phyloP scores from a whole-genome alignment of 2,797 vertebrate genomes.

The Sebastes glaucus region DNA sequence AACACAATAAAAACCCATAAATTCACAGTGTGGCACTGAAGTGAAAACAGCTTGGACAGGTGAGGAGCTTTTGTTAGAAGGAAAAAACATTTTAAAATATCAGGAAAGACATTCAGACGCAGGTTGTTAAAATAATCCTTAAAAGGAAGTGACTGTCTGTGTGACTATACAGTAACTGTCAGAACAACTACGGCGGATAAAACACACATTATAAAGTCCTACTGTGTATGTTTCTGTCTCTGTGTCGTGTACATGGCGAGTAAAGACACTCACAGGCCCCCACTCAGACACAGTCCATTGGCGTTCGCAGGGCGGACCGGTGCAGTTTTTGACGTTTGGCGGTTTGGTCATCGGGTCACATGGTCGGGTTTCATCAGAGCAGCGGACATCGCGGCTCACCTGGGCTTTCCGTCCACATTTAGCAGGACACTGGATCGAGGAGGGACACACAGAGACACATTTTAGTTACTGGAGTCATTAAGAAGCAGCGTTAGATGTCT shows the following conservation, averaged over 20 bases:
- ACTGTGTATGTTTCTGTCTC: neutral
- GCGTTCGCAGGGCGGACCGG: constrained; percentile 93
- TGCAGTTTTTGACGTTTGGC: constrained; percentile 89
- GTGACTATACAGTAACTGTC: neutral
- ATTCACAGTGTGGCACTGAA: constrained; percentile 9
- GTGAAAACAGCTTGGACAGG: neutral
- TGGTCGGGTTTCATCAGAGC: constrained; percentile 89
- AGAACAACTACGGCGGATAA: neutral
- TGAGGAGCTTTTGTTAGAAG: neutral
- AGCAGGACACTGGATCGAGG: constrained; percentile 86
- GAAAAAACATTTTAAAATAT: neutral
- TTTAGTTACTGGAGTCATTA: neutral
- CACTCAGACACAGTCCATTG: constrained; percentile 97
- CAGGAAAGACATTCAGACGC: neutral
- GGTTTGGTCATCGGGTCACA: constrained; percentile 88
- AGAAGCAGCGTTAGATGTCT: neutral
- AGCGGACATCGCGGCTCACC: constrained; percentile 93
- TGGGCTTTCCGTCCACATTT: constrained; percentile 89
- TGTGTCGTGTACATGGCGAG: neutral
- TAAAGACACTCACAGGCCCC: constrained; percentile 89
- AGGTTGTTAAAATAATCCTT: neutral
- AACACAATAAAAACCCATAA: neutral
- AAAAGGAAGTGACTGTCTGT: neutral
- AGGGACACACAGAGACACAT: neutral
- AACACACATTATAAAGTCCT: neutral